Evolutionary conservation across 1,140 invertebrate genomes (phyloP), one percentile per base, ranked within the genome.

Genomic region (Sarcophaga peregrina): DNA sequence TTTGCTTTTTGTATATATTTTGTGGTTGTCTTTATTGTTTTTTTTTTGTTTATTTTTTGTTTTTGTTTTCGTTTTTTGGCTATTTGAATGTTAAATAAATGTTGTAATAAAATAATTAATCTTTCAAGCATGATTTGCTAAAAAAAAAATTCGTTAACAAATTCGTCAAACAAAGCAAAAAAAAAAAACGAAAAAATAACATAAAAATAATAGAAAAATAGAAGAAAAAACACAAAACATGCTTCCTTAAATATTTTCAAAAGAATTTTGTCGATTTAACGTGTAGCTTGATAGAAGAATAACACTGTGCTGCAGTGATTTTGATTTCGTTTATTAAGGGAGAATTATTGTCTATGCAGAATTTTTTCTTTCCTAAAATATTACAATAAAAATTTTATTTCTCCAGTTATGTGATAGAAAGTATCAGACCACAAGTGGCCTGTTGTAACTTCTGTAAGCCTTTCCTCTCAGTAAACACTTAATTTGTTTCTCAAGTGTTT

Each of bases 31-130:
- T 74, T 74, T 74, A 37, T 74, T 74, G 73, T 11, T 13, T 45
- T 76, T 78, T 47, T 20, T 72, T 9, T 72, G 17, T 72, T 76
- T 48, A 20, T 78, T 52, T n/a, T 78, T 25, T 52, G 7, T 20
- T 52, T 78, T 50, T 25, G 52, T 20, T 50, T 74, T 52, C 1
- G 50, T 52, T 52, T 37, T 37, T 37, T 37, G 25, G 54, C 0
- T 76, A 76, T 76, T 76, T 58, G 54, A 58, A 58, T 58, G 54
- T n/a, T 25, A 68, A 37, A 37, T 37, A 37, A 68, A 68, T 68
- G 62, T 78, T 78, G 75, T 78, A 78, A 78, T 78, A 78, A 17
- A 46, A 76, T 47, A n/a, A 78, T 78, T 78, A 78, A 78, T 78
- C 75, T 78, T 78, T 68, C 6, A 68, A 68, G 17, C 62, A 68